These are phyloP conservation scores for Vulpes lagopus DNA, from an alignment of 2,113 vertebrate species.

Conservation along the genomic window DNA sequence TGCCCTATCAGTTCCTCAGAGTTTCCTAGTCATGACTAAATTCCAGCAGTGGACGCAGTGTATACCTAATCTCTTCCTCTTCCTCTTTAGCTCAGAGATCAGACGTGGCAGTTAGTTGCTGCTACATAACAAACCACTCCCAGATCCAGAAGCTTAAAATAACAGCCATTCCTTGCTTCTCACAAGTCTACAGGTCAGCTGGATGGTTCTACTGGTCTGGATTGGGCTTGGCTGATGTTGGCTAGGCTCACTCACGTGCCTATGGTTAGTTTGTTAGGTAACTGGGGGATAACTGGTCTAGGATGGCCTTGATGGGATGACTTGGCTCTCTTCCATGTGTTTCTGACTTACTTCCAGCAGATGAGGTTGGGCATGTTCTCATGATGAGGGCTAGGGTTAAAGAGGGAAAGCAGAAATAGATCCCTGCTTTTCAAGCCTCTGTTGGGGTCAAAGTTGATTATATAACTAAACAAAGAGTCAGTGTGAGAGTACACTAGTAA, in stretches of 20 bases:
- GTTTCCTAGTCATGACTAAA: neutral
- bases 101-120: neutral
- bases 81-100: neutral
- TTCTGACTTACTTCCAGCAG: neutral
- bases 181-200: neutral
- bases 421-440: neutral
- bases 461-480: neutral
- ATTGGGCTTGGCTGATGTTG: neutral
- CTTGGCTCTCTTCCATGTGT: neutral
- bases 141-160: neutral
- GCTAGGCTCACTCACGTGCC: neutral
- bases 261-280: neutral
- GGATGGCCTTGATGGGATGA: neutral
- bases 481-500: neutral
- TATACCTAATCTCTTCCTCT: neutral
- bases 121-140: neutral
- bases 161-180: neutral
- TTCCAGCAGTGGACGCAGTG: neutral
- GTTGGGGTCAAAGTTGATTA: neutral
- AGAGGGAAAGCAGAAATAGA: neutral
- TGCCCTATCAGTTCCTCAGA: neutral
- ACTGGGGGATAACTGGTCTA: neutral
- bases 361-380: neutral
- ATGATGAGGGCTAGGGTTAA: neutral
- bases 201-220: conserved; percentile 28